Base-by-base conservation (phyloP, 2,113 vertebrate species). In the Marmota monax region DNA sequence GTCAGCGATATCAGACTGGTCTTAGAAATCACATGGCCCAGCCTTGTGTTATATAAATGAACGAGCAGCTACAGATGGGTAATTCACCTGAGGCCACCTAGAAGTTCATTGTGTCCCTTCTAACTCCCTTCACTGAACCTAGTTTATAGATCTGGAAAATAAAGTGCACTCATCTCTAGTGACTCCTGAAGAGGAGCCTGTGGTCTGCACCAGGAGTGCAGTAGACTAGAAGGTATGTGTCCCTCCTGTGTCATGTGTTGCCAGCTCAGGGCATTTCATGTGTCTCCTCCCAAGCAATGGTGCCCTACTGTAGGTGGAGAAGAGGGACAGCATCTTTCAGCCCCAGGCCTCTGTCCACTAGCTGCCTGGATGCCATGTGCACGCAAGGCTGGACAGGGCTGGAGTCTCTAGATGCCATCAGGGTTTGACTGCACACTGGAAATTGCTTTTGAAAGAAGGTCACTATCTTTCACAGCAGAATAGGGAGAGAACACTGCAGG, bases 201-300 rank as follows among this genome's bases (percentile, higher is more conserved):
- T 9, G 0, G 1, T 56, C 12, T 29, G 0, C 20, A 7, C 32
- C 23, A 37, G 34, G n/a, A n/a, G n/a, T 20, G 39, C n/a, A 23
- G 76, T 9, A 27, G 56, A 29, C 2, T n/a, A 8, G 4, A 32
- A 48, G 17, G 17, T 20, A 20, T 76, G 83, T 65, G 37, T 42
- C 91, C 53, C 70, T 32, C 72, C 72, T 7, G 0, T 17, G 39
- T 20, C n/a, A 2, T 20, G 56, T 39, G 37, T 73, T 22, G 53
- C 45, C 58, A 58, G 29, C 79, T 56, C 9, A 34, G 13, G 37
- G 42, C 69, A 42, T 58, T 39, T 39, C 10, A 0, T 39, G 4
- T 27, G 58, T 56, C 20, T 83, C 78, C 1, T 72, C 2, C 74
- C 34, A 13, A 70, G 5, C 17, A 25, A 17, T 6, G 0, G n/a